Evolutionary conservation across 2,113 vertebrate species (phyloP).

Genomic region (Triplophysa rosa): DNA sequence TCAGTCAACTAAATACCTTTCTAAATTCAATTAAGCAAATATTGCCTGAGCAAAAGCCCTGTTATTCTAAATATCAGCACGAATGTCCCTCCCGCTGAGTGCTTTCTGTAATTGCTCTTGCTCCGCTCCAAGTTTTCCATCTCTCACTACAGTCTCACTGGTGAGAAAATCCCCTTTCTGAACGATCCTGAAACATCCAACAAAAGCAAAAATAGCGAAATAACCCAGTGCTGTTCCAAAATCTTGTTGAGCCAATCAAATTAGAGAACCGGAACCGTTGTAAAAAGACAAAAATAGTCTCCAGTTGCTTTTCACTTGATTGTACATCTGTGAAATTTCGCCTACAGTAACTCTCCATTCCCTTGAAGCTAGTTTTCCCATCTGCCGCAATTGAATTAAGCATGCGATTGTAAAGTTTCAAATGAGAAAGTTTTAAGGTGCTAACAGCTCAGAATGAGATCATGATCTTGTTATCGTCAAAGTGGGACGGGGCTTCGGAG

Average conservation of each 20-base stretch:
- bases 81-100: too few species aligned
- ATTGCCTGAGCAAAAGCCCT: too few species aligned
- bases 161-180: too few species aligned
- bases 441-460: slow-evolving; percentile 10
- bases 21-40: not conserved
- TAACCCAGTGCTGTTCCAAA: too few species aligned
- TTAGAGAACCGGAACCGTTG: not conserved
- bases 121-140: too few species aligned
- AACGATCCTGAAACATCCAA: too few species aligned
- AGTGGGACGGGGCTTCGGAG: not conserved
- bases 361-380: slow-evolving; percentile 21
- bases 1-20: slow-evolving; percentile 35
- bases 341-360: slow-evolving; percentile 10
- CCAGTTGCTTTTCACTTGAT: not conserved
- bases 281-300: slow-evolving; percentile 1
- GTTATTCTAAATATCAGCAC: too few species aligned
- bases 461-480: not conserved
- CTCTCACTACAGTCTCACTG: too few species aligned
- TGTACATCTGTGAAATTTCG: slow-evolving; percentile 36
- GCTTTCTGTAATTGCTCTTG: too few species aligned
- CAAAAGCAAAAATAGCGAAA: too few species aligned
- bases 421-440: slow-evolving; percentile 5
- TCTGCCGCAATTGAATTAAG: slow-evolving; percentile 25
- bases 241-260: too few species aligned
- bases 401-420: slow-evolving; percentile 29